Evolutionary conservation across 2,797 vertebrate species (phyloP), one percentile per base, ranked within the genome.

Genomic region (Sylvilagus floridanus): DNA sequence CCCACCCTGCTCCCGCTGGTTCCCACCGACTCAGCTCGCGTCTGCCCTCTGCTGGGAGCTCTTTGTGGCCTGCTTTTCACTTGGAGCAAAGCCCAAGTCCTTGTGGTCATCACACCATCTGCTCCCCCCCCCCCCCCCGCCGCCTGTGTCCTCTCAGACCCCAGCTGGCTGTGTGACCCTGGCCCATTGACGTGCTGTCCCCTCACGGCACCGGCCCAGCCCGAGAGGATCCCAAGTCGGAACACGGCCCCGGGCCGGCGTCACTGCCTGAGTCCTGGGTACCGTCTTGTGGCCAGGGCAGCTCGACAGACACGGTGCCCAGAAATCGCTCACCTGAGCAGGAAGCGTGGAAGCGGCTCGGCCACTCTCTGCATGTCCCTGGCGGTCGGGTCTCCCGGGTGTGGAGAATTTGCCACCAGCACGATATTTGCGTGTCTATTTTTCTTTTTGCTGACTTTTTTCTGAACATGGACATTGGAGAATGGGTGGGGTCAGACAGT

Each of bases 321-420:
- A 2, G 7, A 24, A 24, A 28, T 22, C 5, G 1, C n/a, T 32
- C 76, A 13, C 19, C 12, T 30, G 19, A 30, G 75, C 30, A 8
- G n/a, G 50, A 4, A 5, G 73, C 16, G 50, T 11, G 47, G 17
- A 28, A 22, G 50, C 50, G 54, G 52, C 76, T 57, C 4, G 17
- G 7, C 1, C 10, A 5, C 52, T 19, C 21, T 13, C 65, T 30
- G 42, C 42, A 1, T 42, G 42, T 42, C 42, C 42, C 42, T 42
- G 42, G 9, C 7, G 14, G 12, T 1, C 30, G 5, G 13, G 0
- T 57, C 69, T n/a, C 57, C 1, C 5, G 13, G 24, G 5, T 0
- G 1, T 9, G 62, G 52, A 66, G 54, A 84, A 62, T 3, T 24
- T 11, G 32, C 4, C n/a, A 21, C 37, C 16, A 32, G 28, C 12